Evolutionary conservation across 2,888 invertebrate species (phyloP).

Genomic region (Sepiola atlantica): DNA sequence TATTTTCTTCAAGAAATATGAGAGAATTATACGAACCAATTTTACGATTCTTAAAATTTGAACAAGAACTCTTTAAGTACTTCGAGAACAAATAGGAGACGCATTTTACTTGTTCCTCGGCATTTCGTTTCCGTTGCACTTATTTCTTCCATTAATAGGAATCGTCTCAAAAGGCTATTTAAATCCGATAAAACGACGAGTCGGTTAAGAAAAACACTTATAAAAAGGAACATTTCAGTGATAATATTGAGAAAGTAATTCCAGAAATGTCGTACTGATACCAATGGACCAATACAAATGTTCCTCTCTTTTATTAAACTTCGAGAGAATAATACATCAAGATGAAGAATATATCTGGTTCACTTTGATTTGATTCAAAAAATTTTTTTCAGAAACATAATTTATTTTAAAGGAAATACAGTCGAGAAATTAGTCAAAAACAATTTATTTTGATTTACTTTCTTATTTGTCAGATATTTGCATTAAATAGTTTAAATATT

Average conservation of each 20-base stretch:
- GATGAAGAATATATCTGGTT: too few species aligned
- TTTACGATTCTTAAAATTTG: neutral
- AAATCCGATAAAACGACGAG: neutral
- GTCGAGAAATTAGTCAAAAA: too few species aligned
- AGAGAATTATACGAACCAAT: neutral
- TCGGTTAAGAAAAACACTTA: neutral
- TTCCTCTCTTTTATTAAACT: neutral
- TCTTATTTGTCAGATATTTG: too few species aligned
- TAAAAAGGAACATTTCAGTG: neutral
- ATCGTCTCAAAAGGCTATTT: neutral
- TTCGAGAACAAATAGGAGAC: neutral
- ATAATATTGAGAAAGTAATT: neutral
- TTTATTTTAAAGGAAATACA: too few species aligned
- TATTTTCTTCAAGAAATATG: neutral
- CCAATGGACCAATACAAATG: neutral
- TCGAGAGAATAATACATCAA: too few species aligned
- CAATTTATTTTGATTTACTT: too few species aligned
- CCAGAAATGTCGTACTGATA: neutral
- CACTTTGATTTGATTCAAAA: too few species aligned
- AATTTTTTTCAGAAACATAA: too few species aligned
- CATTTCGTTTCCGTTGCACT: too few species aligned
- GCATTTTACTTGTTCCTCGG: neutral
- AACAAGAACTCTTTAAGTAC: neutral
- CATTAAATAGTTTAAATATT: too few species aligned
- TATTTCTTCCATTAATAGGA: neutral